phyloP scores from a whole-genome alignment of 2,797 vertebrate genomes.

The Mormyrus proboscirostris region DNA sequence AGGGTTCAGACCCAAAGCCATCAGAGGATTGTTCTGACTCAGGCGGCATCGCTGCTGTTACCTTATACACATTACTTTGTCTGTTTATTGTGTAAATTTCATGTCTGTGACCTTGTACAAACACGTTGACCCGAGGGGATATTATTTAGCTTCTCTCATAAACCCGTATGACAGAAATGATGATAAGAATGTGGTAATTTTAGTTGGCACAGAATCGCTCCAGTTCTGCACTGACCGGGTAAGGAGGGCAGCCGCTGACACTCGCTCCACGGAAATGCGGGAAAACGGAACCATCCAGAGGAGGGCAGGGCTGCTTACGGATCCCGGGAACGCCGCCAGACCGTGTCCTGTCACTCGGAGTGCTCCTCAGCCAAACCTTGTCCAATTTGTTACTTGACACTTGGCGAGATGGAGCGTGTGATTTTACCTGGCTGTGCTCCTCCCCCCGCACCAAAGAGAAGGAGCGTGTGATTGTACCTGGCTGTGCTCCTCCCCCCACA shows the following conservation, averaged over 20 bases:
- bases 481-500: constrained; percentile 37
- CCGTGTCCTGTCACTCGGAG: not conserved
- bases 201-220: not conserved
- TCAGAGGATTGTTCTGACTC: not conserved
- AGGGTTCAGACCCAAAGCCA: not conserved
- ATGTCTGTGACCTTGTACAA: constrained; percentile 1
- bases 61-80: not conserved
- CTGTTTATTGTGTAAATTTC: not conserved
- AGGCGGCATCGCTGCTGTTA: not conserved
- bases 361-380: constrained; percentile 8
- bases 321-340: not conserved
- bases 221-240: not conserved
- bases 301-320: not conserved
- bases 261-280: not conserved
- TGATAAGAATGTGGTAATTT: not conserved
- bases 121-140: not conserved
- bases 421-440: constrained; percentile 52
- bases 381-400: constrained; percentile 54
- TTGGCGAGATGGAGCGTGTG: constrained; percentile 47
- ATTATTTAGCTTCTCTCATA: not conserved
- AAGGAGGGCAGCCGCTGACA: not conserved
- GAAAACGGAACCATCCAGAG: not conserved
- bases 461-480: constrained; percentile 48
- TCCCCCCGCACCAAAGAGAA: constrained; percentile 37
- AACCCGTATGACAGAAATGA: not conserved